These are phyloP conservation scores for Oreortyx pictus DNA, from an alignment of 2,797 vertebrate species.

Conservation along the genomic window DNA sequence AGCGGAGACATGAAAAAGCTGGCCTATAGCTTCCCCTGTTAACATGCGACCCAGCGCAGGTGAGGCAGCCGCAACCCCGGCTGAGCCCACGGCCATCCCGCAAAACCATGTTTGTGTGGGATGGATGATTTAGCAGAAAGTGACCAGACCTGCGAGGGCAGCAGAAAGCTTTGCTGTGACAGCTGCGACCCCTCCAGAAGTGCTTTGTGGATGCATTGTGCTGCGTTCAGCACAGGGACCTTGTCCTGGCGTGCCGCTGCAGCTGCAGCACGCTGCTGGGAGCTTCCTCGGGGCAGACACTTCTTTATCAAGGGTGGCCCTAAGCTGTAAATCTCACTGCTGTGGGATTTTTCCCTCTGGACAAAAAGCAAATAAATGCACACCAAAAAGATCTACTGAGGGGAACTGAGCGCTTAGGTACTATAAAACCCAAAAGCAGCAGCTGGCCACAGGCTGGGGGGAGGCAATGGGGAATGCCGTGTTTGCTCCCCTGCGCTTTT, in stretches of 20 bases:
- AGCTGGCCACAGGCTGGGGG: neutral
- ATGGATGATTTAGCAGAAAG: fast-evolving
- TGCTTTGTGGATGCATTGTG: fast-evolving
- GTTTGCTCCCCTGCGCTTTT: neutral
- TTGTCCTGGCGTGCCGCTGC: fast-evolving
- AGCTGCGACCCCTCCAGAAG: neutral
- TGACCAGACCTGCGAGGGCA: fast-evolving
- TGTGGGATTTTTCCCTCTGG: neutral
- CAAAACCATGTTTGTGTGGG: neutral
- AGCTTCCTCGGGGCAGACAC: neutral
- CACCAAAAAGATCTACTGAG: neutral
- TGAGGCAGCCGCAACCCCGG: fast-evolving
- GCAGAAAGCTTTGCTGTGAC: neutral
- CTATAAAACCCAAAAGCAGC: neutral
- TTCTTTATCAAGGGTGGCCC: neutral
- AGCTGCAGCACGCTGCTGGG: neutral
- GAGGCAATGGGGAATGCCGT: neutral
- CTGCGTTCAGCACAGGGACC: neutral
- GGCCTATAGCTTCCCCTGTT: too few species aligned
- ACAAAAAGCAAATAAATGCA: neutral
- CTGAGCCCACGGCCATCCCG: neutral
- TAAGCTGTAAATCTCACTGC: neutral
- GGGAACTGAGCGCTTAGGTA: neutral
- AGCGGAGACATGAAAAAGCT: neutral
- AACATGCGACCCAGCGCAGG: neutral